Evolutionary conservation across 2,113 vertebrate genomes (phyloP), one percentile per base, ranked within the genome.

Genomic region (Euleptes europaea): DNA sequence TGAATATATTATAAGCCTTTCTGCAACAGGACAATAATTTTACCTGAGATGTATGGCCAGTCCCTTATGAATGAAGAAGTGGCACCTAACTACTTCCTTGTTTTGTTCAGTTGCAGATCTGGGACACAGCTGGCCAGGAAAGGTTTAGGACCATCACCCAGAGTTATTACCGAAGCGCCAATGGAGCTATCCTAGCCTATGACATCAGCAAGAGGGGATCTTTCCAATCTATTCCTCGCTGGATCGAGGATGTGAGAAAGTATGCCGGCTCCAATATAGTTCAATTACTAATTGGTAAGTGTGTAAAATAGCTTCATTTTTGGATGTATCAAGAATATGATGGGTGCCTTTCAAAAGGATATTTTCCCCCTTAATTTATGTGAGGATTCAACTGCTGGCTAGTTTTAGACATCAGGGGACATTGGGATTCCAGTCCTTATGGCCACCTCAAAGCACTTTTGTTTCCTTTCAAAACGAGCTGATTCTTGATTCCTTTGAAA

Each of bases 101-200:
- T 23, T 75, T 78, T 33, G 2, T 86, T 40, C 82, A 98, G 98
- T 89, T 98, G 92, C 98, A 98, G 96, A 98, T 98, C 89, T 98
- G 98, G 98, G 98, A 98, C 94, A 98, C 98, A 0, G 98, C 98
- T 0, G 98, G 98, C 69, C 98, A 98, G 95, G 98, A 98, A 90
- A 91, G 98, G 1, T 98, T 98, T 91, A 96, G 97, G 15, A 98
- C 98, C 57, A 98, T 98, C 94, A 98, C 98, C 0, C 98, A 98
- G 96, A 98, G 97, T 75, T 98, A 98, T 26, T 98, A 98, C 80
- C 97, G 97, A 87, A 98, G 97, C 77, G 97, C 97, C 88, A 98
- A 97, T 0, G 98, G 97, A 2, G 98, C 98, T 86, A 97, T 98
- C 94, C 96, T 98, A 0, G 97, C 97, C 2, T 98, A 98, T 0